Evolutionary conservation across 2,797 vertebrate species (phyloP).

Genomic region (Vireo griseus): DNA sequence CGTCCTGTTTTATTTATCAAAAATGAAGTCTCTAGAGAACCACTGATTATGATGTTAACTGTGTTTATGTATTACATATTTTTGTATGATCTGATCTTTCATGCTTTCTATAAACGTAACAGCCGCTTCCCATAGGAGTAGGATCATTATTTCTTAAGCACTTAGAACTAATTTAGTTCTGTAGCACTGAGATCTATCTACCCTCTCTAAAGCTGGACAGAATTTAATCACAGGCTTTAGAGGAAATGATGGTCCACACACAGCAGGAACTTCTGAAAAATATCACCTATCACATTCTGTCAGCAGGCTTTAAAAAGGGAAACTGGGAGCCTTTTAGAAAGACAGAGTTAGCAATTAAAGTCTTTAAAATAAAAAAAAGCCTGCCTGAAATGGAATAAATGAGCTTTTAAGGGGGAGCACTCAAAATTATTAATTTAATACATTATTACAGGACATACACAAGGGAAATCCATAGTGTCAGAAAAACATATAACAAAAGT

Average conservation of each 20-base stretch:
- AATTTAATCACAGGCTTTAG: background rate
- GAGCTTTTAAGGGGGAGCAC: background rate
- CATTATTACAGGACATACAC: background rate
- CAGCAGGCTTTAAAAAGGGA: background rate
- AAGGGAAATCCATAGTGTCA: background rate
- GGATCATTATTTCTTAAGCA: background rate
- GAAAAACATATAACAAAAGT: background rate
- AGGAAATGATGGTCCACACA: background rate
- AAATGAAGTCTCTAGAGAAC: background rate
- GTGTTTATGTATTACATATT: background rate
- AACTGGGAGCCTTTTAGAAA: background rate
- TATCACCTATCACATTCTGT: background rate
- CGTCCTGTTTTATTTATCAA: background rate
- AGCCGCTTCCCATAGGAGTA: background rate
- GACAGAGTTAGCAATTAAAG: background rate
- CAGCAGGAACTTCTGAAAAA: background rate
- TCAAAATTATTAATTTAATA: background rate
- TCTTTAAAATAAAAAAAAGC: background rate
- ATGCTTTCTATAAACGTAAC: background rate
- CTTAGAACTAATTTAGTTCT: background rate
- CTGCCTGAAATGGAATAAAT: background rate
- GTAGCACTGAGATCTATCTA: background rate
- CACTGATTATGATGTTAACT: background rate
- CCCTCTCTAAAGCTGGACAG: background rate
- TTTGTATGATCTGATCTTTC: background rate